These are phyloP conservation scores for Brotula barbata DNA, from an alignment of 2,797 vertebrate genomes.

Conservation along the genomic window DNA sequence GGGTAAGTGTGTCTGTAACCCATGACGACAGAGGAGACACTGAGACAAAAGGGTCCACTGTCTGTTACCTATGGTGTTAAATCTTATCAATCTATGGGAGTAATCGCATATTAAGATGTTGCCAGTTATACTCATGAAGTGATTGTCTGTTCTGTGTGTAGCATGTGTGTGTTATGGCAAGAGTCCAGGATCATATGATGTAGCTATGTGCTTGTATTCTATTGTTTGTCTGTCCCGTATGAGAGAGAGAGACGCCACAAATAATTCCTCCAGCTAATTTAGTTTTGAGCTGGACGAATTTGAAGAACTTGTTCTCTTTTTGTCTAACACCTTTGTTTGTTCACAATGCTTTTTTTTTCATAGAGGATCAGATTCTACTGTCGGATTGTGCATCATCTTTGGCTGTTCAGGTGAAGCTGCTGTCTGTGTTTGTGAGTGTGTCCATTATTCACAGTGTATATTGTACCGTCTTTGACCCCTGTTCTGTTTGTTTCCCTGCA, in stretches of 20 bases:
- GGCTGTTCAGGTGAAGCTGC: slow-evolving; percentile 90
- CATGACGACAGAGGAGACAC: not conserved
- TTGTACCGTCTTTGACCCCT: not conserved
- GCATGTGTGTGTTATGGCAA: not conserved
- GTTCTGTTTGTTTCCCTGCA: slow-evolving; percentile 49
- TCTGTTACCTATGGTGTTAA: too few relatives aligned
- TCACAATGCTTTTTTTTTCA: slow-evolving; percentile 49
- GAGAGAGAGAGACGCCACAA: too few relatives aligned
- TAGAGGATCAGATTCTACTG: slow-evolving; percentile 96
- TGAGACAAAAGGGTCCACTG: too few relatives aligned
- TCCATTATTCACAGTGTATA: not conserved
- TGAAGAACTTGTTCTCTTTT: too few relatives aligned
- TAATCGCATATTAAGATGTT: too few relatives aligned
- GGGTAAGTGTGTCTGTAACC: slow-evolving; percentile 71
- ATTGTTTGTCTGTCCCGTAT: too few relatives aligned
- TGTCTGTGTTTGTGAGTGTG: not conserved
- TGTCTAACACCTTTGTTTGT: slow-evolving; percentile 8
- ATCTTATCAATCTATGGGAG: too few relatives aligned
- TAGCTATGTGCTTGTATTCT: too few relatives aligned
- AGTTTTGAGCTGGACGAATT: too few relatives aligned
- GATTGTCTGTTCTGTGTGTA: not conserved
- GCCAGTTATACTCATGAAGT: too few relatives aligned
- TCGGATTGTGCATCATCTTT: slow-evolving; percentile 96
- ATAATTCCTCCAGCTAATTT: too few relatives aligned
- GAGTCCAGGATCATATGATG: too few relatives aligned